These are phyloP conservation scores for Microplitis demolitor DNA, from an alignment of 1,140 invertebrate species.

Conservation along the genomic window DNA sequence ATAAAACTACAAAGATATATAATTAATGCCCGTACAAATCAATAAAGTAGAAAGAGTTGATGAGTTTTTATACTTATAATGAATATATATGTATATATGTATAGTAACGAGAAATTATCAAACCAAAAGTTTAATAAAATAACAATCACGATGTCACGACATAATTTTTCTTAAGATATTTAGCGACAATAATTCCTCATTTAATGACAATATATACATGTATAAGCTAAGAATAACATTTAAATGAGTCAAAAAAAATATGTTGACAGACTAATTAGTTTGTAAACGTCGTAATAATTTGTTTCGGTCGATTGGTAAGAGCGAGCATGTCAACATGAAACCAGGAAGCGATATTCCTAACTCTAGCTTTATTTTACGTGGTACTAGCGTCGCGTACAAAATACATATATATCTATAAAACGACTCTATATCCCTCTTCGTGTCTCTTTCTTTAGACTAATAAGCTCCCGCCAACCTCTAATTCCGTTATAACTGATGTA, in stretches of 20 bases:
- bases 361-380: not conserved
- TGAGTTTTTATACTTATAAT: too few species aligned
- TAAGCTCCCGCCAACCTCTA: slow-evolving; percentile 24
- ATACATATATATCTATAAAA: too few species aligned
- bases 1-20: not conserved
- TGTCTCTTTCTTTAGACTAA: slow-evolving; percentile 18
- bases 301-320: not conserved
- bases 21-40: not conserved
- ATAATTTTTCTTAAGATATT: too few species aligned
- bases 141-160: too few species aligned
- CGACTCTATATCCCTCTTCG: not conserved
- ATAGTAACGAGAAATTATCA: too few species aligned
- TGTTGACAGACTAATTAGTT: slow-evolving; percentile 46
- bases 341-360: not conserved
- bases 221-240: slow-evolving; percentile 21
- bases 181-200: too few species aligned
- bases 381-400: not conserved
- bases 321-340: too few species aligned
- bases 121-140: too few species aligned
- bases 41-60: too few species aligned
- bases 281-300: slow-evolving; percentile 33
- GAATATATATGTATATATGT: too few species aligned
- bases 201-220: not conserved
- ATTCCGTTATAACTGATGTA: slow-evolving; percentile 4
- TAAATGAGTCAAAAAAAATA: slow-evolving; percentile 39